Conservation (phyloP, 2,113 vertebrate genomes). For the Odocoileus virginianus region DNA sequence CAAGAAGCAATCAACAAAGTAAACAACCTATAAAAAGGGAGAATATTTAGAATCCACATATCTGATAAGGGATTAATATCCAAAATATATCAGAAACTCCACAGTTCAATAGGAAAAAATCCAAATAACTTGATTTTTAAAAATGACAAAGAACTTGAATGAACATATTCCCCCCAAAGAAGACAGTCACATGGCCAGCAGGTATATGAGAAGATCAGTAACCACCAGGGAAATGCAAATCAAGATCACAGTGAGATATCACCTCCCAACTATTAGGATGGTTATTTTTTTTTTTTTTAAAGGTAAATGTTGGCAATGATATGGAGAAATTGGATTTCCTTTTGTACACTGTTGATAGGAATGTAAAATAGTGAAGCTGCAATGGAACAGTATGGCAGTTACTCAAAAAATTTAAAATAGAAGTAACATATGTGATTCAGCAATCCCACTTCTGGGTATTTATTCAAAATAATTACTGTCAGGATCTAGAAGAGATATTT, state of each 20-base stretch:
- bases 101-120: not conserved
- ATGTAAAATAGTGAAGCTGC: not conserved
- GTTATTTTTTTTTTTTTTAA: not conserved
- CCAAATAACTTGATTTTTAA: not conserved
- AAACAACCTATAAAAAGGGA: not conserved
- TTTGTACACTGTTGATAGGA: not conserved
- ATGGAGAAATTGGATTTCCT: not conserved
- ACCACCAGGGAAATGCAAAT: not conserved
- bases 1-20: not conserved
- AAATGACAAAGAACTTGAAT: not conserved
- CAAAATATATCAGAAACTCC: not conserved
- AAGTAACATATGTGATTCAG: not conserved
- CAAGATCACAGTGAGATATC: not conserved
- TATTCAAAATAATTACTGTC: not conserved
- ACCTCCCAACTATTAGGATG: not conserved
- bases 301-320: not conserved
- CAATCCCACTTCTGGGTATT: not conserved
- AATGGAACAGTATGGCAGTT: not conserved
- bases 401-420: slow-evolving; percentile 4
- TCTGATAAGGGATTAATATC: not conserved
- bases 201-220: not conserved
- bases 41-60: not conserved
- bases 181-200: not conserved
- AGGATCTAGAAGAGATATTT: not conserved
- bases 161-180: not conserved